Evolutionary conservation across 64 coral and sea anemone species (phyloP).

Genomic region (Porites lutea): DNA sequence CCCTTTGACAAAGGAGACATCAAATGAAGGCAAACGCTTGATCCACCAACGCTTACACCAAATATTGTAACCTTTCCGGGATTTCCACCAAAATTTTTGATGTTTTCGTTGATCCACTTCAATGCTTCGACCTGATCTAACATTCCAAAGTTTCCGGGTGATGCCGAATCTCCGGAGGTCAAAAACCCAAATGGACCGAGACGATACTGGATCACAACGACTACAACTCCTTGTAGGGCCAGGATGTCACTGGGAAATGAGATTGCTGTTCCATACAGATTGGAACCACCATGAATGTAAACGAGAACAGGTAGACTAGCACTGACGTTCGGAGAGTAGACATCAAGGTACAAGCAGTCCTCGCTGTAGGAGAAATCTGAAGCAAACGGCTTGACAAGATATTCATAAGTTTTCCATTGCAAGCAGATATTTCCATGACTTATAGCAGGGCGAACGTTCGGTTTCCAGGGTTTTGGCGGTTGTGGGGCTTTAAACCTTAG

Average conservation of each 20-base stretch:
- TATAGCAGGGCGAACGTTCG: constrained; percentile 1
- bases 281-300: constrained; percentile 48
- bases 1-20: constrained; percentile 29
- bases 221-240: constrained; percentile 15
- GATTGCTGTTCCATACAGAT: background rate
- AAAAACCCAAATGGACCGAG: constrained; percentile 26
- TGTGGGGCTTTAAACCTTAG: constrained; percentile 15
- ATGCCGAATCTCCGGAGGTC: background rate
- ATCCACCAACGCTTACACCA: constrained; percentile 13
- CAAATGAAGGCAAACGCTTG: constrained; percentile 14
- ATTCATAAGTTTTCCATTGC: background rate
- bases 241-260: background rate
- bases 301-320: constrained; percentile 28
- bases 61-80: constrained; percentile 22
- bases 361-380: constrained; percentile 6
- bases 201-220: constrained; percentile 21
- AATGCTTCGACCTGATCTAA: constrained; percentile 32
- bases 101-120: background rate
- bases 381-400: background rate
- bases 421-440: constrained; percentile 7
- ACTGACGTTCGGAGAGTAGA: constrained; percentile 12
- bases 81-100: constrained; percentile 16
- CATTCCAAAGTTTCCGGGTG: constrained; percentile 38
- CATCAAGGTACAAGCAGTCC: constrained; percentile 51
- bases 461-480: constrained; percentile 5